A percentile compares a stretch with the other conserved stretches of the same genome.
These are phyloP conservation scores for Argopecten irradians DNA, from an alignment of 1,140 invertebrate species.

Conservation along the genomic window DNA sequence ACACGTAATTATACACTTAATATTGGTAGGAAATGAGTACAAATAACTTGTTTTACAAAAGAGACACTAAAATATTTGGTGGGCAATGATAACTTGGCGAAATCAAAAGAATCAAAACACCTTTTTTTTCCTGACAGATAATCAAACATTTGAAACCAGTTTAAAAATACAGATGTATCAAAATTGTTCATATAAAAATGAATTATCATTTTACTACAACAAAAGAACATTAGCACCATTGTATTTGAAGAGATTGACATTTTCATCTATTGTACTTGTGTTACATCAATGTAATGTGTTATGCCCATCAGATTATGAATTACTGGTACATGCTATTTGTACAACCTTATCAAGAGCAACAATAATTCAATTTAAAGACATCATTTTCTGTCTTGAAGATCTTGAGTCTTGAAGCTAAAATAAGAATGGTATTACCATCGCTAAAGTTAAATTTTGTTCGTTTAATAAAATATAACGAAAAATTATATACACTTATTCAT, in stretches of 20 bases:
- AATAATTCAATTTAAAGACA: too few species aligned
- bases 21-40: background rate
- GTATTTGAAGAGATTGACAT: background rate
- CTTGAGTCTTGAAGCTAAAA: too few species aligned
- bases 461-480: background rate
- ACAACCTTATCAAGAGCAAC: too few species aligned
- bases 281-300: background rate
- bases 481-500: background rate
- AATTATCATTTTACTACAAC: background rate
- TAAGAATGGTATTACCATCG: background rate
- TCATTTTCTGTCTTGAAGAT: too few species aligned
- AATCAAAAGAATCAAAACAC: background rate
- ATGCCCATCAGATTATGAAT: background rate
- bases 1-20: background rate
- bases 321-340: background rate
- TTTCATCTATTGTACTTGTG: background rate
- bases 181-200: background rate
- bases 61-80: background rate
- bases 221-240: constrained; percentile 3
- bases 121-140: background rate
- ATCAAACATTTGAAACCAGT: background rate
- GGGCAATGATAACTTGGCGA: background rate
- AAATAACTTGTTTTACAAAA: background rate
- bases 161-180: background rate
- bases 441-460: background rate